Base-by-base conservation (phyloP, 1,140 invertebrate species). In the Platorchestia sp. region DNA sequence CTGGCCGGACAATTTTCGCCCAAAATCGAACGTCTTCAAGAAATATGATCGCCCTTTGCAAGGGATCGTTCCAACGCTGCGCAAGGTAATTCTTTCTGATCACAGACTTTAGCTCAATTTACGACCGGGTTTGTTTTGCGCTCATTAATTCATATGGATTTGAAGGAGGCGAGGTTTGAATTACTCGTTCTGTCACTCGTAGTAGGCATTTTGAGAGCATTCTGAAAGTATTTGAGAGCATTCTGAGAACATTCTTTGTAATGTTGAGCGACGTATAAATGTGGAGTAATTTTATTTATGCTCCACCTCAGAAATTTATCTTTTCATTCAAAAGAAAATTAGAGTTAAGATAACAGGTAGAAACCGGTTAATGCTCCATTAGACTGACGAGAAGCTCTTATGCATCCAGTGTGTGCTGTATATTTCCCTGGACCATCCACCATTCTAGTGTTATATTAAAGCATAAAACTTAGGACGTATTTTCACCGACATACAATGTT, bases 1-100 rank as follows among this genome's bases (percentile, higher is more conserved):
- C 59, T 27, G 59, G 59, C 87, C 10, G 87, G 41, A 45, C 44
- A 90, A 90, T 90, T 90, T 90, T 90, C 41, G 41, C 44, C 87
- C 87, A 90, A 90, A 43, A 90, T 90, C 44, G 87, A 41, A 45
- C 87, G 87, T 41, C 87, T 90, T 42, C 87, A 45, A 90, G 87
- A 90, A 90, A 43, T 90, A 90, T 90, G 87, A 90, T 90, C 44
- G 87, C 87, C 41, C 44, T 90, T 36, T 42, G 14, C 87, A 19
- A 45, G 44, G 41, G 42, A 42, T 42, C 6, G 7, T 44, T 6
- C 87, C 41, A 90, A 41, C 41, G 10, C 87, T 14, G 44, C 41
- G 41, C 41, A 43, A 43, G 87, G 44, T 90, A 90, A 90, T 42
- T 90, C 44, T 90, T 44, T 44, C 41, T 90, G 87, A 90, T 90